These are phyloP conservation scores for Scomber colias DNA, from an alignment of 2,113 vertebrate species.

Conservation along the genomic window DNA sequence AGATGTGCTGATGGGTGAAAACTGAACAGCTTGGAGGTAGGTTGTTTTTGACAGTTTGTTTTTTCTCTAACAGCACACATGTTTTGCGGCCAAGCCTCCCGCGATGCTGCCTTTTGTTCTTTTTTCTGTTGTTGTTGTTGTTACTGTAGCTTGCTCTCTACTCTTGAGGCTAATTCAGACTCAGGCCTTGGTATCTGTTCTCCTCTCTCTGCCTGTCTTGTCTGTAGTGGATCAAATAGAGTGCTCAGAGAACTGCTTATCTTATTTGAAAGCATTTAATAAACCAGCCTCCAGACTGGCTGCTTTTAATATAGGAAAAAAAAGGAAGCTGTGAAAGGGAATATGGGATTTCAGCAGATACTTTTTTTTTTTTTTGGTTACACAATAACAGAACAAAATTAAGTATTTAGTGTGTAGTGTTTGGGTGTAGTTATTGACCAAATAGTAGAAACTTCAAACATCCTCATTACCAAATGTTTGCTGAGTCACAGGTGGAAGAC, in stretches of 20 bases:
- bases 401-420: not conserved
- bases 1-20: slow-evolving; percentile 67
- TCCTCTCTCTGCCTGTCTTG: slow-evolving; percentile 23
- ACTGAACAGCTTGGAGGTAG: slow-evolving; percentile 65
- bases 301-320: slow-evolving; percentile 29
- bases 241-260: slow-evolving; percentile 38
- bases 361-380: not conserved
- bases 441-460: not conserved
- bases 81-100: slow-evolving; percentile 42
- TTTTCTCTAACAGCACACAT: slow-evolving; percentile 56
- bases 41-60: slow-evolving; percentile 64
- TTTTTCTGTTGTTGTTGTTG: slow-evolving; percentile 41
- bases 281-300: slow-evolving; percentile 29
- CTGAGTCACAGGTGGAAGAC: not conserved
- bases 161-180: slow-evolving; percentile 52
- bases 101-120: slow-evolving; percentile 21
- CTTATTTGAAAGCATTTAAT: slow-evolving; percentile 45
- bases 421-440: not conserved
- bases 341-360: not conserved
- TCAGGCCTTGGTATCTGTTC: slow-evolving; percentile 23
- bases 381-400: not conserved
- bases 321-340: not conserved
- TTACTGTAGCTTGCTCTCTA: slow-evolving; percentile 39
- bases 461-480: slow-evolving; percentile 12
- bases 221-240: slow-evolving; percentile 49